Evolutionary conservation across 2,797 vertebrate genomes (phyloP), one percentile per base, ranked within the genome.

Genomic region (Mormyrops boulengeri): DNA sequence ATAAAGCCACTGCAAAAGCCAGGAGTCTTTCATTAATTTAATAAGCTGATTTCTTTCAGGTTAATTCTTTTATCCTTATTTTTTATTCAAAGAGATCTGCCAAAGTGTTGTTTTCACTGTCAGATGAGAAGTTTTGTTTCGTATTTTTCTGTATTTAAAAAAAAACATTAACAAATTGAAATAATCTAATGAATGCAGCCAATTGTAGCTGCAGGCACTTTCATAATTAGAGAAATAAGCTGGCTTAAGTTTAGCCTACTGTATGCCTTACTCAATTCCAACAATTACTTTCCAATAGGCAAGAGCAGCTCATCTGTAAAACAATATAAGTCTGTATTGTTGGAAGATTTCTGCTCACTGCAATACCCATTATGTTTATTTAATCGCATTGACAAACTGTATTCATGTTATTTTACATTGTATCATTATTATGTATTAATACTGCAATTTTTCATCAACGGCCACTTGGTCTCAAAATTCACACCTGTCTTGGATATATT

Each of bases 31-130:
- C 12, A 47, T 52, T 60, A 91, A 88, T 89, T 88, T 89, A 92
- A 91, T 91, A 88, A 91, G 53, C 47, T 90, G 69, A 91, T 93
- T 93, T 90, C 91, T 90, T 88, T 11, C 17, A 86, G 88, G 90
- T 87, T 53, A 0, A 0, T 89, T 93, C 89, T 22, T 89, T 41
- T 90, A 85, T 92, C 88, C 89, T 89, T 86, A 80, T 1, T 62
- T 22, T 44, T 89, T 22, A 69, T 88, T 52, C 87, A 92, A 93
- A 91, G 90, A 90, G 91, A 91, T 90, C 91, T 90, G 91, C 85
- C 89, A 22, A 80, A 89, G 66, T 77, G 44, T 85, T 89, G 47
- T 82, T 57, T 62, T 89, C 82, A 53, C 57, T 47, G 82, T 94
- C 93, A 93, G 89, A 90, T 53, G 50, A 87, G 22, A 5, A 19